phyloP scores from a whole-genome alignment of 2,888 invertebrate species.

The Lasiommata megera region DNA sequence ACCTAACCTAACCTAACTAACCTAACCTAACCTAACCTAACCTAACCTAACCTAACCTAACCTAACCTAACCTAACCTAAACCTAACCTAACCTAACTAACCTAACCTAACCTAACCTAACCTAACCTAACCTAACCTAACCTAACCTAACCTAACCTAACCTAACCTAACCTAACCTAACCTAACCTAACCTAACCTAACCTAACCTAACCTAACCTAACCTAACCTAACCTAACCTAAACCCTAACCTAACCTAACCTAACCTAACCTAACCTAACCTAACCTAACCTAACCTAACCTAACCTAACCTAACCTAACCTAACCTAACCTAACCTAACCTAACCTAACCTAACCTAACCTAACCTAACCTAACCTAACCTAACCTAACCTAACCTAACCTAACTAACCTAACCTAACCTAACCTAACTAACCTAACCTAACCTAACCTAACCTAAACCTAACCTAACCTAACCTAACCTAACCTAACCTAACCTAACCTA shows the following conservation, averaged over 20 bases:
- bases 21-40: constrained; percentile 24
- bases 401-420: constrained; percentile 24
- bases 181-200: constrained; percentile 28
- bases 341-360: neutral
- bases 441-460: constrained; percentile 33
- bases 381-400: neutral
- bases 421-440: constrained; percentile 33
- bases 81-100: constrained; percentile 26
- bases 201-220: constrained; percentile 25
- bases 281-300: constrained; percentile 32
- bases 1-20: constrained; percentile 30
- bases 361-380: neutral
- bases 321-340: constrained; percentile 19
- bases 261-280: constrained; percentile 32
- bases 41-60: constrained; percentile 20
- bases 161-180: constrained; percentile 24
- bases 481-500: constrained; percentile 34
- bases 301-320: constrained; percentile 27
- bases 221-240: constrained; percentile 31
- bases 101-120: constrained; percentile 29
- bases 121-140: constrained; percentile 28
- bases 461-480: constrained; percentile 35
- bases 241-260: constrained; percentile 32
- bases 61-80: too few species aligned
- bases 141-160: constrained; percentile 28